Base-by-base conservation (phyloP, 2,888 invertebrate genomes). In the Aspidiotus rigidus region DNA sequence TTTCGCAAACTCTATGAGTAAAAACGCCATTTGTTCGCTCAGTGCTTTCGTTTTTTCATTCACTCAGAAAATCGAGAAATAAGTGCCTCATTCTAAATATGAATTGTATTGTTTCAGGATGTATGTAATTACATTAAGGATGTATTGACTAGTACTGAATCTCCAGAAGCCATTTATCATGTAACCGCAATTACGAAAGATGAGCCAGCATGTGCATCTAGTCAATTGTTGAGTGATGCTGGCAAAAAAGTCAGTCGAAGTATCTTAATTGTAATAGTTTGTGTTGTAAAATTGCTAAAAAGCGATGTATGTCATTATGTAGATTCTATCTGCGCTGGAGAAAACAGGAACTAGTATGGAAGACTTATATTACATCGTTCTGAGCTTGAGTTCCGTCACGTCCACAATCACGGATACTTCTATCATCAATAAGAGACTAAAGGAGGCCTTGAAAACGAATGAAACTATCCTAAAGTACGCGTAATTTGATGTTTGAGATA, bases 301-400 rank as follows among this genome's bases (percentile, higher is more conserved):
- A 28, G 28, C 5, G 5, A 28, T 28, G 28, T 28, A 28, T 28
- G 28, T 28, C 28, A 5, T 28, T n/a, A 11, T 15, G 28, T 39
- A 64, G 64, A 40, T 64, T 64, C 16, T 64, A 28, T 54, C 53
- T 9, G 44, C 60, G 10, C 13, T 60, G 7, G 44, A 67, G 56
- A 67, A 67, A 67, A 40, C 42, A 11, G 15, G 17, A 7, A 11
- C 53, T 49, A 5, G 28, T 15, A 44, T 67, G 41, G 67, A 67
- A 67, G 69, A 63, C 11, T 63, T 69, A 16, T 69, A 56, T 63
- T 62, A 69, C n/a, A 28, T 57, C 1, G 62, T 49, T 15, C 60
- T 60, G 10, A 67, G 44, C 57, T 41, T 67, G 8, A 67, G 9
- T 10, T 13, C n/a, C 40, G 39, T 67, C 42, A 59, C 42, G n/a